Evolutionary conservation across 2,888 invertebrate genomes (phyloP).

Genomic region (Empis livida): DNA sequence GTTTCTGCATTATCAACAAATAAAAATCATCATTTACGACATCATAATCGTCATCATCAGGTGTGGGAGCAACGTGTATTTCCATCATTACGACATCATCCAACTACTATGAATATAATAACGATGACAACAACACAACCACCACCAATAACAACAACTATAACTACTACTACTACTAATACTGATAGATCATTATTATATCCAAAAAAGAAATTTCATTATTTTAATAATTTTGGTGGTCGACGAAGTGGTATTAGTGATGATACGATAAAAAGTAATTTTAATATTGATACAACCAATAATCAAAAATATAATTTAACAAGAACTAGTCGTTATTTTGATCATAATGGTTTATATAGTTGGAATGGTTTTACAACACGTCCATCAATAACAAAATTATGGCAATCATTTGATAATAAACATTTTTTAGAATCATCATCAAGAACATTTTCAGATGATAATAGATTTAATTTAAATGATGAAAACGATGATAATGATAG

Average conservation of each 20-base stretch:
- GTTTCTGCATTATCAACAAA: not conserved
- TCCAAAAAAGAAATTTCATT: not conserved
- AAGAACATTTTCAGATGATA: too few species aligned
- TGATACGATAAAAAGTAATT: too few species aligned
- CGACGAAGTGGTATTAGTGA: too few species aligned
- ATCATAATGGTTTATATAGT: slow-evolving; percentile 25
- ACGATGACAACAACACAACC: slow-evolving; percentile 7
- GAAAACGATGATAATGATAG: not conserved
- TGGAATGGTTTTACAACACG: too few species aligned
- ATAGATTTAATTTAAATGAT: not conserved
- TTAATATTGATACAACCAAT: not conserved
- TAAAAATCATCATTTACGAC: slow-evolving; percentile 24
- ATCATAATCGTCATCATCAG: slow-evolving; percentile 28
- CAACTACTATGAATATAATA: slow-evolving; percentile 9
- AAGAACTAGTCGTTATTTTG: slow-evolving; percentile 23
- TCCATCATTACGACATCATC: slow-evolving; percentile 22
- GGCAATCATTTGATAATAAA: too few species aligned
- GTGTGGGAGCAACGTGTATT: slow-evolving; percentile 26
- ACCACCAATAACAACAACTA: not conserved
- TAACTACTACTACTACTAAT: not conserved
- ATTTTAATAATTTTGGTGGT: too few species aligned
- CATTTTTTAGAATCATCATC: too few species aligned
- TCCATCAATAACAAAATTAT: too few species aligned
- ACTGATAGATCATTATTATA: slow-evolving; percentile 4
- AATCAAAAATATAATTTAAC: slow-evolving; percentile 12